Base-by-base conservation (phyloP, 2,113 vertebrate species). In the Alligator mississippiensis region DNA sequence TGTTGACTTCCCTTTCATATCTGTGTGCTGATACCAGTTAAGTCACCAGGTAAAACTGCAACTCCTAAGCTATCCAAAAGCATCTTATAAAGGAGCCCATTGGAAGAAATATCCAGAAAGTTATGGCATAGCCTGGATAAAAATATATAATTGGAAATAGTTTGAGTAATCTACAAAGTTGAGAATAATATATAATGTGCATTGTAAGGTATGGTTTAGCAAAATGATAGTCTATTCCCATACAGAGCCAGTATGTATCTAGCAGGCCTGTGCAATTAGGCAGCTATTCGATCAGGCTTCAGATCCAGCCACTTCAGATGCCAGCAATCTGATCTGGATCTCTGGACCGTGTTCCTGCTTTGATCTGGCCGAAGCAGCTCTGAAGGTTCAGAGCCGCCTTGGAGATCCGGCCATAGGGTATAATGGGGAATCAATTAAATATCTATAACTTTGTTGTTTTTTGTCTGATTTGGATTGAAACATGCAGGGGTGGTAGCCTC, bases 1-100 rank as follows among this genome's bases (percentile, higher is more conserved):
- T 92, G 93, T 59, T 92, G 76, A 34, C 16, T 93, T 88, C 77
- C 90, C 3, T 88, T 92, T 84, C 78, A 87, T 38, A 68, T 61
- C 25, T 78, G 93, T 18, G 87, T 87, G 79, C 85, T 93, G 12
- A 91, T 38, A 59, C 55, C 47, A 16, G 64, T 92, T 82, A 93
- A 94, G 93, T 85, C 82, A 47, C 92, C 58, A n/a, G 93, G 80
- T 28, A 83, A 80, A 88, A 85, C 18, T 9, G 57, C 34, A 34
- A 96, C 87, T 80, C 98, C 97, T 19, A 98, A 63, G 85, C 88
- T 90, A 28, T 85, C 91, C 89, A 98, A 90, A 82, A 98, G 93
- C 66, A 95, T 96, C 86, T 90, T 96, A 84, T 98, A 98, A 77
- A 96, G 87, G 80, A 98, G 90, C 85, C 89, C 86, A 75, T 95